A percentile compares a stretch with the other conserved stretches of the same genome.
Evolutionary conservation across 2,113 vertebrate species (phyloP).

Genomic region (Oceanodroma tethys): DNA sequence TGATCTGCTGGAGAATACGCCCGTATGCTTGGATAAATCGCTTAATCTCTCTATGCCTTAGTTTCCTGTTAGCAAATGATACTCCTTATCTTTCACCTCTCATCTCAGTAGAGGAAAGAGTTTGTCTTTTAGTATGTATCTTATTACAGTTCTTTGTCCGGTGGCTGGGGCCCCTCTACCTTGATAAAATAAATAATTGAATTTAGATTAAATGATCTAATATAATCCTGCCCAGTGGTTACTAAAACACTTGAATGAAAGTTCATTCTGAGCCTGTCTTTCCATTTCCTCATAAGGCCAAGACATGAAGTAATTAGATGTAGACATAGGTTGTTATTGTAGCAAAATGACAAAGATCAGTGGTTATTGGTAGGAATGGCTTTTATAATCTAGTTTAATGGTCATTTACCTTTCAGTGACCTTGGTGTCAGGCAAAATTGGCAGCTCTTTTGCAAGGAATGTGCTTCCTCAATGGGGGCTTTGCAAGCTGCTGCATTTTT

Average conservation of each 20-base stretch:
- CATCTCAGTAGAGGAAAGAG: background rate
- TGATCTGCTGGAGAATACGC: background rate
- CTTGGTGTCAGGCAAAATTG: slow-evolving; percentile 51
- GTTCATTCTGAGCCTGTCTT: slow-evolving; percentile 21
- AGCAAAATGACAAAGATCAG: slow-evolving; percentile 39
- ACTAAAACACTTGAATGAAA: slow-evolving; percentile 43
- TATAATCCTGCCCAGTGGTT: slow-evolving; percentile 16
- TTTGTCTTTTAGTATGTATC: background rate
- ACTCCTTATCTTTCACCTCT: slow-evolving; percentile 18
- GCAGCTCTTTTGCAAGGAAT: slow-evolving; percentile 42
- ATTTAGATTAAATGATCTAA: slow-evolving; percentile 32
- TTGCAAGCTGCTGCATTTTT: slow-evolving; percentile 32
- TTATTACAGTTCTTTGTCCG: background rate
- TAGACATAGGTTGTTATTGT: slow-evolving; percentile 35
- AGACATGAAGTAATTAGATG: slow-evolving; percentile 40
- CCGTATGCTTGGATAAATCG: background rate
- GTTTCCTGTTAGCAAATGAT: slow-evolving; percentile 5
- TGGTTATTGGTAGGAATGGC: slow-evolving; percentile 51
- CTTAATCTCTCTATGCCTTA: background rate
- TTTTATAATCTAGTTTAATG: slow-evolving; percentile 58
- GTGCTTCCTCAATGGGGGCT: slow-evolving; percentile 43
- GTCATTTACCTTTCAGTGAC: slow-evolving; percentile 65
- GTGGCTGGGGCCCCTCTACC: slow-evolving; percentile 16
- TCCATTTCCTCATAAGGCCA: slow-evolving; percentile 32
- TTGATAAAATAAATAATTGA: slow-evolving; percentile 27